Base-by-base conservation (phyloP, 2,797 vertebrate species). In the Neosilurus mollespiculum region DNA sequence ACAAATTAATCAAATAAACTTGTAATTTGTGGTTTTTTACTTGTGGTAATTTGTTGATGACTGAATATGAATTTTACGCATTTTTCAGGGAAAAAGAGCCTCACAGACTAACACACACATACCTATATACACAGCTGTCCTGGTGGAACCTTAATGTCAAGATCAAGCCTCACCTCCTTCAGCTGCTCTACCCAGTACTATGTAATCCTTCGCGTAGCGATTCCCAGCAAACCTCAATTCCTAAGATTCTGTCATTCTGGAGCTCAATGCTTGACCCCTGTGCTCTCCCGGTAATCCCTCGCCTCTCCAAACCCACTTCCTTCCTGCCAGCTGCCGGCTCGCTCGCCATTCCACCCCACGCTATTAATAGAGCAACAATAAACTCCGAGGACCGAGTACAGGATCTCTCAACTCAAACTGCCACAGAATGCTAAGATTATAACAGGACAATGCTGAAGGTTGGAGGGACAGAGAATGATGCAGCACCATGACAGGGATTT, bases 321-420 rank as follows among this genome's bases (percentile, higher is more conserved):
- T 95, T 94, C 94, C 93, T 89, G 90, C 90, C 94, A 94, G 93
- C 94, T 93, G 93, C 93, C 85, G 91, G 88, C 84, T 81, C 69
- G 24, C 79, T 82, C 82, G 53, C 75, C 73, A 88, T 86, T 89
- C 87, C 85, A 85, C 88, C 86, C 75, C 51, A 82, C 87, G 88
- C 94, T 95, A 95, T 94, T 94, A 94, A 95, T 95, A 95, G 94
- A 91, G 93, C 91, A 94, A 95, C 93, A 94, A 95, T 94, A 91
- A 91, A 88, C 83, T 67, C 49, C 14, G 81, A 87, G 76, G 30
- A 72, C 78, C 26, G 61, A 8, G 56, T 67, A 70, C 10, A 51
- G 37, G 16, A 78, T 80, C 77, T 67, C 64, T 71, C 67, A 75
- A 37, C 72, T 62, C 62, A 1, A 64, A 30, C 26, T 61, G 11